A percentile compares a stretch with the other conserved stretches of the same genome.
These are phyloP conservation scores for Candoia aspera DNA, from an alignment of 2,113 vertebrate species.

Conservation along the genomic window DNA sequence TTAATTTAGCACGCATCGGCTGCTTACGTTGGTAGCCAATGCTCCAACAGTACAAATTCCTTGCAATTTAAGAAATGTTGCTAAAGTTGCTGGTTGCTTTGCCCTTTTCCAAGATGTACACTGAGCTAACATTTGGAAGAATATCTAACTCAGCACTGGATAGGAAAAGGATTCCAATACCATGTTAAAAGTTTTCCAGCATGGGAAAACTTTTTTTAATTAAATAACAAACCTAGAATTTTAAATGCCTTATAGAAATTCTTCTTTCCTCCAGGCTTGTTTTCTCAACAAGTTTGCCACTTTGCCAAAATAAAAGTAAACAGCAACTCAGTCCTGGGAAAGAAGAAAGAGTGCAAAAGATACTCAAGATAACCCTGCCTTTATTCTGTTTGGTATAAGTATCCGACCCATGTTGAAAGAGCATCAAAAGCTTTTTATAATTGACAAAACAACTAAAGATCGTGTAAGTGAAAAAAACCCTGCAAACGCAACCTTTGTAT, in stretches of 20 bases:
- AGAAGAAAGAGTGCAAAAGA: not conserved
- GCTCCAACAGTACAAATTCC: constrained; percentile 46
- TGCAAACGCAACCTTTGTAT: no score
- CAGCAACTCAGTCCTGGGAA: not conserved
- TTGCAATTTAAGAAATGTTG: constrained; percentile 16
- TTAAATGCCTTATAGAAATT: not conserved
- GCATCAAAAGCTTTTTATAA: no score
- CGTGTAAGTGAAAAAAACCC: no score
- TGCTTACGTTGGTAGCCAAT: constrained; percentile 34
- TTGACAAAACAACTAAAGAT: no score
- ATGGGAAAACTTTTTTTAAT: no score
- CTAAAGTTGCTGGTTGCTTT: not conserved
- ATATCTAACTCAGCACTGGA: not conserved
- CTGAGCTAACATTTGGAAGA: not conserved
- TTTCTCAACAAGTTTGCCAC: not conserved
- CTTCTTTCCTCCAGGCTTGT: no score
- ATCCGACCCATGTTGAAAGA: no score
- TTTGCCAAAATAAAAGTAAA: not conserved
- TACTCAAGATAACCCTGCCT: not conserved
- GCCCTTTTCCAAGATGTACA: not conserved
- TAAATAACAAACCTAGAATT: not conserved
- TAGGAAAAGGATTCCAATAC: not conserved
- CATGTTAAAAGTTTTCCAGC: no score
- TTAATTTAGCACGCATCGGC: constrained; percentile 38
- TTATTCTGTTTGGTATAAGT: not conserved